phyloP scores from a whole-genome alignment of 2,113 vertebrate species.

The Thunnus thynnus region DNA sequence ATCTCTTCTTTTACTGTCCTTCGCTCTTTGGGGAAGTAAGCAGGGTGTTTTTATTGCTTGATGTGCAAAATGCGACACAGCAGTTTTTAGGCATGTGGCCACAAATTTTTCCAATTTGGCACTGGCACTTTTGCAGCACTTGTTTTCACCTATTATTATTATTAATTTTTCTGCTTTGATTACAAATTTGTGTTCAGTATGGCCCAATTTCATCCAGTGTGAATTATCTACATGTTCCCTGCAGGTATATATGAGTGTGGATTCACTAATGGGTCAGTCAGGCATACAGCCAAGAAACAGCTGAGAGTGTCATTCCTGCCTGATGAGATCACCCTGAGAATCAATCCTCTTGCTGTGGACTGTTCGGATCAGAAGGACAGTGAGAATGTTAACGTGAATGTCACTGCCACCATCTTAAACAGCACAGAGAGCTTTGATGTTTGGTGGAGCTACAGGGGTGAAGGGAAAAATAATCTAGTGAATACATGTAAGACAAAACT shows the following conservation, averaged over 20 bases:
- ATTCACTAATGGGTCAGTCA: constrained; percentile 62
- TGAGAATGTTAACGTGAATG: fast-evolving
- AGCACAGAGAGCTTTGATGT: background rate
- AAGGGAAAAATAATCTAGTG: fast-evolving
- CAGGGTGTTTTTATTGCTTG: too few species aligned
- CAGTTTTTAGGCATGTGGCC: too few species aligned
- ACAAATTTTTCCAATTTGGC: too few species aligned
- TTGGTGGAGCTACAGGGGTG: fast-evolving
- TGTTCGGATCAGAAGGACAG: fast-evolving
- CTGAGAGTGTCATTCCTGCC: constrained; percentile 68
- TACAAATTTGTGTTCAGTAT: too few species aligned
- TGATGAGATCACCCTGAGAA: constrained; percentile 54
- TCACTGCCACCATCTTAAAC: constrained; percentile 37
- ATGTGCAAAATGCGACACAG: too few species aligned
- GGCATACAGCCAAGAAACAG: constrained; percentile 40
- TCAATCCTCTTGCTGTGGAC: constrained; percentile 45
- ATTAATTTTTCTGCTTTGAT: too few species aligned
- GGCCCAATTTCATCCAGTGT: background rate
- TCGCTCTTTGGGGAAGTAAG: too few species aligned
- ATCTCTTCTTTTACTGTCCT: too few species aligned
- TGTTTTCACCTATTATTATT: too few species aligned
- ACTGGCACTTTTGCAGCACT: too few species aligned
- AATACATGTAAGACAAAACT: background rate
- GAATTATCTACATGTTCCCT: background rate
- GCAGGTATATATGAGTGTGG: constrained; percentile 76